A percentile compares a stretch with the other conserved stretches of the same genome.
Evolutionary conservation across 2,797 vertebrate species (phyloP).

Genomic region (Alcedo atthis): DNA sequence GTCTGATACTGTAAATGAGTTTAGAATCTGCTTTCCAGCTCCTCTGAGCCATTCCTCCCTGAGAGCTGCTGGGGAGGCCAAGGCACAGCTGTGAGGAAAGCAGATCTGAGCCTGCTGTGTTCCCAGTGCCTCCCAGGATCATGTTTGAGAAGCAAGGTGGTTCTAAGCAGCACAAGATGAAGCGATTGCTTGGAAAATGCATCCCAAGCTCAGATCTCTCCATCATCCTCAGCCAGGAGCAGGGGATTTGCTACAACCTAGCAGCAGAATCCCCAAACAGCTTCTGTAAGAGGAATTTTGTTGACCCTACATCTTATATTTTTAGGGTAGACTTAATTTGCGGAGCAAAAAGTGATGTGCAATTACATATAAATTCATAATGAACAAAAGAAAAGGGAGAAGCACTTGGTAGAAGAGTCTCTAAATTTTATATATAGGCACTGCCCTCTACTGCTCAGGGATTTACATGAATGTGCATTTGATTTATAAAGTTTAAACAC

Average conservation of each 20-base stretch:
- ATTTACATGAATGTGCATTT: not conserved
- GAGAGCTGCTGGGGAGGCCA: not conserved
- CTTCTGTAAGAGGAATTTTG: not conserved
- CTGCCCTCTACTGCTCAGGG: conserved; percentile 67
- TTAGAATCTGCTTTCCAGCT: not conserved
- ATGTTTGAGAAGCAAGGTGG: not conserved
- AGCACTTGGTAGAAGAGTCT: not conserved
- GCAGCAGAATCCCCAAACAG: not conserved
- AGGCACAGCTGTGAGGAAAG: not conserved
- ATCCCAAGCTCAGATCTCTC: not conserved
- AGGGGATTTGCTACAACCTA: not conserved
- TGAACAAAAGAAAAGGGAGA: not conserved
- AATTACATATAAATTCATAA: not conserved
- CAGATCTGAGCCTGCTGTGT: accelerated
- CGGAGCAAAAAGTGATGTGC: not conserved
- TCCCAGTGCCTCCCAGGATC: not conserved
- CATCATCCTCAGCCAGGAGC: not conserved
- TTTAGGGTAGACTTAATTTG: not conserved
- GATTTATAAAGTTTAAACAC: not conserved
- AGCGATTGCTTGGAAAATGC: not conserved
- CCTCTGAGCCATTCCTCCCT: not conserved
- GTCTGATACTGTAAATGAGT: not conserved
- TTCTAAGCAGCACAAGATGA: not conserved
- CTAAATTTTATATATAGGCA: not conserved
- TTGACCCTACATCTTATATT: not conserved